A percentile compares a stretch with the other conserved stretches of the same genome.
Conservation (phyloP, 2,888 invertebrate species). For the Cantharis flavilabris region DNA sequence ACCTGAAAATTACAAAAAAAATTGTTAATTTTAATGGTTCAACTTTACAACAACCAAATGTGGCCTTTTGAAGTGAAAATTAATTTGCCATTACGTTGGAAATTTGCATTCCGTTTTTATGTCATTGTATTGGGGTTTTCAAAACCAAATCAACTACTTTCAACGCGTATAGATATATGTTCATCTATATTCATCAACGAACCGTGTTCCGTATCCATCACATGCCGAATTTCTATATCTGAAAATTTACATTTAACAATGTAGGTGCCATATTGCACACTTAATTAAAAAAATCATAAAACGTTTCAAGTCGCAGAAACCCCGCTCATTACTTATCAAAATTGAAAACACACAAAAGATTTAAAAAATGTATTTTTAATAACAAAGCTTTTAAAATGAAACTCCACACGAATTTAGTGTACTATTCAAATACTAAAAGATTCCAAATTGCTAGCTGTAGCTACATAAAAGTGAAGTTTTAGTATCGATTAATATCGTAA, state of each 20-base stretch:
- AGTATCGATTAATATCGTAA: not conserved
- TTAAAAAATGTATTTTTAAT: not conserved
- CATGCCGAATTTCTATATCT: conserved; percentile 12
- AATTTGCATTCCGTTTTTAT: conserved; percentile 16
- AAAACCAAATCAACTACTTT: conserved; percentile 14
- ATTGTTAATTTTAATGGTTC: not conserved
- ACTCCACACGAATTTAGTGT: too few relatives aligned
- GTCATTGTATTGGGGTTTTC: conserved; percentile 23
- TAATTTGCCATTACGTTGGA: conserved; percentile 10
- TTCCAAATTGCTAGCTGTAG: not conserved
- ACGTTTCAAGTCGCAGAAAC: not conserved
- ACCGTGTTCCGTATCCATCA: conserved; percentile 14
- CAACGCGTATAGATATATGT: not conserved
- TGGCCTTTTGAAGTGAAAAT: not conserved
- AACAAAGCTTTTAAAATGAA: not conserved
- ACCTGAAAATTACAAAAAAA: conserved; percentile 18
- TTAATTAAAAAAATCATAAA: conserved; percentile 6
- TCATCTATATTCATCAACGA: conserved; percentile 25
- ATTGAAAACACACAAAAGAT: not conserved
- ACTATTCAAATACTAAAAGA: not conserved
- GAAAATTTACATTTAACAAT: conserved; percentile 16
- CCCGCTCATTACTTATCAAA: not conserved
- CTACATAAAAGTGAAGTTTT: not conserved
- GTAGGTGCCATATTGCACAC: conserved; percentile 15
- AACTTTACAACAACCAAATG: not conserved